Conservation (phyloP, 2,888 invertebrate species). For the Lepidochrysops patricia region DNA sequence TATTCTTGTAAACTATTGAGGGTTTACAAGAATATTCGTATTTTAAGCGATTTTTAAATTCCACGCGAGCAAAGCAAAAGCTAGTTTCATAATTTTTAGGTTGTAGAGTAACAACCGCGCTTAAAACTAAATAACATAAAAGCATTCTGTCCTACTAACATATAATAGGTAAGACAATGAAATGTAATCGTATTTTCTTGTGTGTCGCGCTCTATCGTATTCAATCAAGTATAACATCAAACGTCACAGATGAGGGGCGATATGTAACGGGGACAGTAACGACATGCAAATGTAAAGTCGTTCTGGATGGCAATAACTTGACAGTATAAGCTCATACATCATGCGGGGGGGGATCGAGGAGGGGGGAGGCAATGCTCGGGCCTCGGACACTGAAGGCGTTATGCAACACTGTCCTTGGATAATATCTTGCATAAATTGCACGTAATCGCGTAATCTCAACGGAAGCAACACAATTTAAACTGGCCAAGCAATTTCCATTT, state of each 20-base stretch:
- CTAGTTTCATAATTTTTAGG: too few species aligned
- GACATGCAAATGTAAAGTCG: conserved; percentile 46
- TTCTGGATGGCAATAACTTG: conserved; percentile 58
- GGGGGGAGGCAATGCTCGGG: conserved; percentile 33
- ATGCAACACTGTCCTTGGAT: conserved; percentile 65
- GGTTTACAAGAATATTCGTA: too few species aligned
- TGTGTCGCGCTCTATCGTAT: neutral
- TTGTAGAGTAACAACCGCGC: too few species aligned
- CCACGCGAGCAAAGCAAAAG: too few species aligned
- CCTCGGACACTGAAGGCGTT: conserved; percentile 68
- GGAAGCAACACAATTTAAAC: conserved; percentile 60
- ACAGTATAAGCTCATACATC: conserved; percentile 59
- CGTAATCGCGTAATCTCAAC: conserved; percentile 63
- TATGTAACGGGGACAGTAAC: conserved; percentile 31
- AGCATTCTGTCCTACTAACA: too few species aligned
- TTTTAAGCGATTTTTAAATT: too few species aligned
- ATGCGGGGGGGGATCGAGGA: conserved; percentile 52
- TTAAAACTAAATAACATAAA: too few species aligned
- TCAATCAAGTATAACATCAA: conserved; percentile 2
- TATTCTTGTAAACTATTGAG: too few species aligned
- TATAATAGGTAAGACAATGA: neutral
- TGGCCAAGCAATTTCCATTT: conserved; percentile 40
- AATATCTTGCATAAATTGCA: conserved; percentile 72
- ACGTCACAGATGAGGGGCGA: conserved; percentile 25
- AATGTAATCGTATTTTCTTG: neutral